Conservation (phyloP, 2,797 vertebrate species). For the Tapera naevia region DNA sequence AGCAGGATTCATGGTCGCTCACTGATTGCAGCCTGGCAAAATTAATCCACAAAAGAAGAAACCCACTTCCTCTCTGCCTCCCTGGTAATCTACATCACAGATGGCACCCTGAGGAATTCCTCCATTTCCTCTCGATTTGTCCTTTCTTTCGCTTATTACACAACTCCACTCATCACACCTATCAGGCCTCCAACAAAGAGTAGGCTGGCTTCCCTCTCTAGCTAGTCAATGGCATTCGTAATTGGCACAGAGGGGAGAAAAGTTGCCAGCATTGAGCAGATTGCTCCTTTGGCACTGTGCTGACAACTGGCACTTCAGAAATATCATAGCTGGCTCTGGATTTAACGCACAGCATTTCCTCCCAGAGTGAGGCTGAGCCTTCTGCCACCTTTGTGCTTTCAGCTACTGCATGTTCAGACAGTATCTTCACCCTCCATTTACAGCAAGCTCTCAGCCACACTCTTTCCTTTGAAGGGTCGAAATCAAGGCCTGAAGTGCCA, state of each 20-base stretch:
- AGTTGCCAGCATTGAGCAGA: slow-evolving; percentile 63
- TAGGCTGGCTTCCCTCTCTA: slow-evolving; percentile 35
- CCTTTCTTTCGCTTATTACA: slow-evolving; percentile 53
- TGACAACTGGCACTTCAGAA: slow-evolving; percentile 62
- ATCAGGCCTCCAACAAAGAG: slow-evolving; percentile 54
- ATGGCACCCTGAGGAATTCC: slow-evolving; percentile 64
- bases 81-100: slow-evolving; percentile 47
- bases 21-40: slow-evolving; percentile 25
- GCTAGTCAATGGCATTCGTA: slow-evolving; percentile 48
- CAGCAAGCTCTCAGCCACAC: neutral
- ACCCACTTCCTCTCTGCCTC: slow-evolving; percentile 26
- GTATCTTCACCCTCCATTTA: neutral
- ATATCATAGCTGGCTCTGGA: slow-evolving; percentile 40
- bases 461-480: neutral
- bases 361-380: slow-evolving; percentile 24
- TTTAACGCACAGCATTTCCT: slow-evolving; percentile 44
- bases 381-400: slow-evolving; percentile 42
- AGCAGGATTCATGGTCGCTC: slow-evolving; percentile 16
- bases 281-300: slow-evolving; percentile 67
- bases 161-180: slow-evolving; percentile 58
- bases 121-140: slow-evolving; percentile 53
- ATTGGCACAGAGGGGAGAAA: slow-evolving; percentile 51
- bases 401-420: neutral
- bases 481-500: neutral
- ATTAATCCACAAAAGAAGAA: slow-evolving; percentile 52